A percentile compares a stretch with the other conserved stretches of the same genome.
Conservation (phyloP, 1,140 invertebrate species). For the Idris sp. region DNA sequence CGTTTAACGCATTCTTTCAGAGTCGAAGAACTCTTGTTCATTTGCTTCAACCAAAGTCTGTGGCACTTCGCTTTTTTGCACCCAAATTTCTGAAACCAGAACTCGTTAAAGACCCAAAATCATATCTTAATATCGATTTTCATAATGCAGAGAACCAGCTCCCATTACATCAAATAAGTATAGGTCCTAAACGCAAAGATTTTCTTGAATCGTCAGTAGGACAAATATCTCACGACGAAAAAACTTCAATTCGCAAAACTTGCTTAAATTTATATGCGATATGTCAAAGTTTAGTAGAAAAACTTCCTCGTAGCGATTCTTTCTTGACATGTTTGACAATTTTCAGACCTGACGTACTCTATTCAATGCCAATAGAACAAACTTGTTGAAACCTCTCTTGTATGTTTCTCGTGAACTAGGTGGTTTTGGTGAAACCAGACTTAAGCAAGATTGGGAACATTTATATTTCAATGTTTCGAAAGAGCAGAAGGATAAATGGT, state of each 20-base stretch:
- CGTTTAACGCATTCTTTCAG: slow-evolving; percentile 23
- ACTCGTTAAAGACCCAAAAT: background rate
- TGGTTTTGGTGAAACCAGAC: slow-evolving; percentile 15
- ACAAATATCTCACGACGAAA: slow-evolving; percentile 7
- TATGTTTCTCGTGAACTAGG: slow-evolving; percentile 1
- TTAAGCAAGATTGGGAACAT: slow-evolving; percentile 17
- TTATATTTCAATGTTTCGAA: slow-evolving; percentile 10
- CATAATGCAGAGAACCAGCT: background rate
- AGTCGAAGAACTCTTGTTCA: slow-evolving; percentile 7
- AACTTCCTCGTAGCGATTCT: slow-evolving; percentile 3
- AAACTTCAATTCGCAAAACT: slow-evolving; percentile 5
- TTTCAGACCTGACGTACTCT: slow-evolving; percentile 2
- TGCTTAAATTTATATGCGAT: slow-evolving; percentile 15
- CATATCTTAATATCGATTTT: slow-evolving; percentile 11
- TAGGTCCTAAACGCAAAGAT: slow-evolving; percentile 2
- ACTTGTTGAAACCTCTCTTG: background rate
- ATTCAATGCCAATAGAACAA: slow-evolving; percentile 5
- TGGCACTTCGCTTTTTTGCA: slow-evolving; percentile 4
- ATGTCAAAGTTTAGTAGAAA: background rate
- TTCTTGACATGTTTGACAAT: slow-evolving; percentile 5
- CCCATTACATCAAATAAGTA: slow-evolving; percentile 1
- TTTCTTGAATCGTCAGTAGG: no score
- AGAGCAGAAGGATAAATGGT: slow-evolving; percentile 6
- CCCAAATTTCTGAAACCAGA: slow-evolving; percentile 11
- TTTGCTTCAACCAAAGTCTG: slow-evolving; percentile 1